These are phyloP conservation scores for Drosophila arizonae DNA, from an alignment of 1,140 invertebrate species.

Conservation along the genomic window DNA sequence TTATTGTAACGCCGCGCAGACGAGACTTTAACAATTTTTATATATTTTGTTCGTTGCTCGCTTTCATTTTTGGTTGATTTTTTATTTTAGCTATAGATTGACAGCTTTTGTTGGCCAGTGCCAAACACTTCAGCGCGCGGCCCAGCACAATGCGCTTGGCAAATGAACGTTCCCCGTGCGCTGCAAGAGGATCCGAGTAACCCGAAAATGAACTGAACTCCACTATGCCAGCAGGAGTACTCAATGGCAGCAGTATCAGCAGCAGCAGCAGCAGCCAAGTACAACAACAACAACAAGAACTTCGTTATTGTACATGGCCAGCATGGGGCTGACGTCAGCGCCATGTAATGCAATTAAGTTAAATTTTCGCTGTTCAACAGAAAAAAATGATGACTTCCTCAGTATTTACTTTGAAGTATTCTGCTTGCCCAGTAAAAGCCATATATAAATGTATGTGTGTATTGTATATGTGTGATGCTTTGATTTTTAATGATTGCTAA, in stretches of 20 bases:
- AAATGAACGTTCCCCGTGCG: slow-evolving; percentile 52
- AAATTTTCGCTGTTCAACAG: slow-evolving; percentile 34
- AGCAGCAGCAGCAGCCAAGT: background rate
- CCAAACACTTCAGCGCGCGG: slow-evolving; percentile 71
- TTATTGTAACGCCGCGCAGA: slow-evolving; percentile 74
- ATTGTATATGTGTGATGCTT: slow-evolving; percentile 13
- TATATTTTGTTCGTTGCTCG: background rate
- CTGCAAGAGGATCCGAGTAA: slow-evolving; percentile 8
- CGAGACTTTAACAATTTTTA: slow-evolving; percentile 70
- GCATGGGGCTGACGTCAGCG: slow-evolving; percentile 7
- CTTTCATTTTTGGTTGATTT: background rate
- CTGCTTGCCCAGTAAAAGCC: slow-evolving; percentile 4
- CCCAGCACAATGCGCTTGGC: slow-evolving; percentile 58
- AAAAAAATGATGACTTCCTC: slow-evolving; percentile 40
- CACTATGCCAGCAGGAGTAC: slow-evolving; percentile 43
- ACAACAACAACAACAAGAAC: slow-evolving; percentile 7
- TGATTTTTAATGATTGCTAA: slow-evolving; percentile 46
- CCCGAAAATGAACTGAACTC: slow-evolving; percentile 28
- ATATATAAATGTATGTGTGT: background rate
- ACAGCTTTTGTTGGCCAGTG: slow-evolving; percentile 68
- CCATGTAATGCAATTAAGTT: slow-evolving; percentile 49
- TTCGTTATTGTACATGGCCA: slow-evolving; percentile 17
- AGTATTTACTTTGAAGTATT: slow-evolving; percentile 49
- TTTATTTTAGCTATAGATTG: slow-evolving; percentile 45
- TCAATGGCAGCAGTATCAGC: slow-evolving; percentile 12